These are phyloP conservation scores for Danio tinwini DNA, from an alignment of 2,797 vertebrate species.

Conservation along the genomic window DNA sequence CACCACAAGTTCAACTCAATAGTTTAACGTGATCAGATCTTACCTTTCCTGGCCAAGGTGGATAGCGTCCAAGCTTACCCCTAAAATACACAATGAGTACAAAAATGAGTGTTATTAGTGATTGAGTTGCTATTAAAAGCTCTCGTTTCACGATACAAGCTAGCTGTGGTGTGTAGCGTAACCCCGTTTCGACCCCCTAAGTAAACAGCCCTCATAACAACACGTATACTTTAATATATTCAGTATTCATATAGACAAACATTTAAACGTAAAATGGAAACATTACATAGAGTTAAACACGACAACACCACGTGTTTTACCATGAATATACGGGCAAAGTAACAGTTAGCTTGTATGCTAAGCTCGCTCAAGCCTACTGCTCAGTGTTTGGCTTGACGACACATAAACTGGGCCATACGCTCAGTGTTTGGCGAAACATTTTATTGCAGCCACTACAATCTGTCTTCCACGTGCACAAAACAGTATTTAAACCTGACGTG, in stretches of 20 bases:
- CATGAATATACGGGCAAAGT: conserved; percentile 4
- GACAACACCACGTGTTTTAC: too few species aligned
- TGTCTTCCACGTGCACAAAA: background rate
- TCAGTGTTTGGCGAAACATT: background rate
- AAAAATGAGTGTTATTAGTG: background rate
- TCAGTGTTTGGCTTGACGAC: background rate
- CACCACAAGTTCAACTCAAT: background rate
- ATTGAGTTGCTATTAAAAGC: background rate
- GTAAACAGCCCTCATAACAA: background rate
- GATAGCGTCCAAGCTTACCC: conserved; percentile 97
- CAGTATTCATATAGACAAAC: background rate
- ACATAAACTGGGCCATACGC: background rate
- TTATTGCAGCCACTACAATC: background rate
- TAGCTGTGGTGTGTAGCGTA: conserved; percentile 1
- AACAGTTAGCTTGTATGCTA: conserved; percentile 24
- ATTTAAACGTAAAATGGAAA: background rate
- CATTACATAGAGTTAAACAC: background rate
- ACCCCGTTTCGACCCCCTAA: background rate
- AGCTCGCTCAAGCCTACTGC: conserved; percentile 2
- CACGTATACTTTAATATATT: background rate
- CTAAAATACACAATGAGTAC: conserved; percentile 70
- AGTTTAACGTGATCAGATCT: conserved; percentile 54
- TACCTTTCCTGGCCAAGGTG: conserved; percentile 99
- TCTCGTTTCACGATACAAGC: background rate
- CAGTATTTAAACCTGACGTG: background rate